These are phyloP conservation scores for Trissoscelio sp. DNA, from an alignment of 2,888 invertebrate species.

Conservation along the genomic window DNA sequence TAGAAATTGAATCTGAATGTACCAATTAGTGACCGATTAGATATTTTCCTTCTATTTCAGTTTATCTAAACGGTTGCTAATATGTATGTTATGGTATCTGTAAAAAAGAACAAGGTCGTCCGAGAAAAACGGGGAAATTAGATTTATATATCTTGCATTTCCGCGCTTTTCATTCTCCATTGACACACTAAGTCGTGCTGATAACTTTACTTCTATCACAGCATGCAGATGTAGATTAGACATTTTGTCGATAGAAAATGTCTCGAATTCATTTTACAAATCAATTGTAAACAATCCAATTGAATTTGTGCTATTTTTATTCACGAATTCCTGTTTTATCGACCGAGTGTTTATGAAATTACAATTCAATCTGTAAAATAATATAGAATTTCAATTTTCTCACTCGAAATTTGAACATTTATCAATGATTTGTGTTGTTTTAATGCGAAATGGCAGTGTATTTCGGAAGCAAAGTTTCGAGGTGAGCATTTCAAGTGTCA, in stretches of 20 bases:
- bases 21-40: too few species aligned
- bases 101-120: constrained; percentile 19
- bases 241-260: constrained; percentile 16
- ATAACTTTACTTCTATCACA: constrained; percentile 65
- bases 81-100: too few species aligned
- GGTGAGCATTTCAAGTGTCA: too few species aligned
- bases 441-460: too few species aligned
- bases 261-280: constrained; percentile 15
- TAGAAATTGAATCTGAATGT: too few species aligned
- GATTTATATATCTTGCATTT: constrained; percentile 4
- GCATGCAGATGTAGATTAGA: constrained; percentile 59
- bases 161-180: constrained; percentile 1
- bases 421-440: too few species aligned
- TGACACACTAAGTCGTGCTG: constrained; percentile 44
- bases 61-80: too few species aligned
- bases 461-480: too few species aligned
- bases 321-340: background rate
- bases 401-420: background rate
- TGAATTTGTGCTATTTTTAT: constrained; percentile 5
- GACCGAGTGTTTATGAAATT: too few species aligned
- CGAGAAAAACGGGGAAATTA: constrained; percentile 9
- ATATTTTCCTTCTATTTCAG: too few species aligned
- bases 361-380: too few species aligned
- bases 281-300: background rate
- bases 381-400: too few species aligned